Percentiles rank a stretch among this genome's conserved stretches.
Evolutionary conservation across 2,113 vertebrate species (phyloP).

Genomic region (Ochotona princeps): DNA sequence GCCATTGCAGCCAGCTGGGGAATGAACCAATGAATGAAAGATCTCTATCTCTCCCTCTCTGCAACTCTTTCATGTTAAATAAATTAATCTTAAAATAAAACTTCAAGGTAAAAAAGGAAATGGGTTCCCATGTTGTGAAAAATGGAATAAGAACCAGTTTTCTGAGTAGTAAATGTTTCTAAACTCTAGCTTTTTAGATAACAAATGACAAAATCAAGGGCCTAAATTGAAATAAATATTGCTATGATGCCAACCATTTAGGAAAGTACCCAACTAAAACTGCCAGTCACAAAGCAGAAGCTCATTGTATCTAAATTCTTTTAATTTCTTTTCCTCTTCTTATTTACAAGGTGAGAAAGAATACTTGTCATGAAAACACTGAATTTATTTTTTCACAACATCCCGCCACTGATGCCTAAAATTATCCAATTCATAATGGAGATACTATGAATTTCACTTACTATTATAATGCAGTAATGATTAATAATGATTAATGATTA

Average conservation of each 20-base stretch:
- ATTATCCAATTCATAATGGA: background rate
- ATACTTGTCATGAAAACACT: background rate
- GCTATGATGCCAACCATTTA: background rate
- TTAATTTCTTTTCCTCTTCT: constrained; percentile 11
- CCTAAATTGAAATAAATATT: background rate
- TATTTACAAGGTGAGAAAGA: constrained; percentile 4
- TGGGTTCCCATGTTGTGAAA: background rate
- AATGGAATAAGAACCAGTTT: background rate
- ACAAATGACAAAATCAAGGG: constrained; percentile 28
- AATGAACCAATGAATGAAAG: no score
- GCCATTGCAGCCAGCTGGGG: no score
- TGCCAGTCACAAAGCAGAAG: background rate
- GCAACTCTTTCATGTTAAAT: no score
- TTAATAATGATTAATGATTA: background rate
- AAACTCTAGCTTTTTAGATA: background rate
- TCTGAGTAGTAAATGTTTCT: background rate
- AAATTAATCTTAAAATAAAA: no score
- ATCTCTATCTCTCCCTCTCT: no score
- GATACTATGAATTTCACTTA: background rate
- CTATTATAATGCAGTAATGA: background rate
- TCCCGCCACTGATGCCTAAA: constrained; percentile 43
- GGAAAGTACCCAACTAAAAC: background rate
- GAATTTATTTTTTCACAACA: background rate
- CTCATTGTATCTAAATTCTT: background rate
- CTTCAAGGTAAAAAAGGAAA: no score